Evolutionary conservation across 2,113 vertebrate genomes (phyloP).

Genomic region (Burhinus oedicnemus): DNA sequence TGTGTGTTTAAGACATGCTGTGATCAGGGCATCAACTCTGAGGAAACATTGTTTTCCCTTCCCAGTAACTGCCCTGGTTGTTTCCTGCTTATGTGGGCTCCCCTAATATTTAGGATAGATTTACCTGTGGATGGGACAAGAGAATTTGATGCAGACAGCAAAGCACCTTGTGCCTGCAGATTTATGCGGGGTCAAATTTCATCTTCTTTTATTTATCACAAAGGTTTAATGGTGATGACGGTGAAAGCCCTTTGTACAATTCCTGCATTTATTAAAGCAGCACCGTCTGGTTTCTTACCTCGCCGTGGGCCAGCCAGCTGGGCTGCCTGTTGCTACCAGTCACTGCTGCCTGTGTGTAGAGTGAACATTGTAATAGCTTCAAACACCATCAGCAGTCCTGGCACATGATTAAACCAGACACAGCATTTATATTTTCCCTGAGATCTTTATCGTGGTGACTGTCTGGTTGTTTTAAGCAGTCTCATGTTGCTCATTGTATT

Average conservation of each 20-base stretch:
- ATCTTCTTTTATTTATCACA: neutral
- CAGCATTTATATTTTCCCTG: neutral
- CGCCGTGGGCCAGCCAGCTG: neutral
- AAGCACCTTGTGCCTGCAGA: neutral
- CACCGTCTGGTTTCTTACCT: neutral
- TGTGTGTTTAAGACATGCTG: neutral
- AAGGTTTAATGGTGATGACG: neutral
- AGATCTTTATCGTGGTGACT: neutral
- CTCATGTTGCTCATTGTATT: neutral
- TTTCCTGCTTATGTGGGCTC: neutral
- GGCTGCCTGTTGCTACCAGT: neutral
- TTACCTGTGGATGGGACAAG: neutral
- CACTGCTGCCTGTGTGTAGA: neutral
- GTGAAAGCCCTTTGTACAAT: neutral
- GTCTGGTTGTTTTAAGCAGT: neutral
- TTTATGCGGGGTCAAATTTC: neutral
- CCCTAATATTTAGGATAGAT: neutral
- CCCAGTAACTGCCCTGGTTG: neutral
- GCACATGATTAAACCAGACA: neutral
- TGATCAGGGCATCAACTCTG: neutral
- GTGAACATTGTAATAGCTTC: neutral
- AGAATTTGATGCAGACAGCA: neutral
- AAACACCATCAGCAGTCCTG: neutral
- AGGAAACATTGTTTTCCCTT: neutral
- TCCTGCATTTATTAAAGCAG: neutral